phyloP scores from a whole-genome alignment of 2,113 vertebrate genomes.

The Chloroceryle aenea region DNA sequence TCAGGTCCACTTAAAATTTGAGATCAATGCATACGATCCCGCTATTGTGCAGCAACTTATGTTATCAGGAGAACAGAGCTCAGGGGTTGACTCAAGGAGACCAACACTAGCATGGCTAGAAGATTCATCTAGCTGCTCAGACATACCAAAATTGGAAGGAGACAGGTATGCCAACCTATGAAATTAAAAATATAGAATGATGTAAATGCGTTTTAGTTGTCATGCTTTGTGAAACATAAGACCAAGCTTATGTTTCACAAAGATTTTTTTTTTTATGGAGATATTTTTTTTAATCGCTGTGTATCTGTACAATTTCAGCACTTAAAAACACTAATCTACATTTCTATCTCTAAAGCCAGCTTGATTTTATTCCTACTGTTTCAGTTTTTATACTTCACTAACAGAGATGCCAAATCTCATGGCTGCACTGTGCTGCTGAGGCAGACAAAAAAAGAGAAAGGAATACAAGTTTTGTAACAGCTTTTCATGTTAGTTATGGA shows the following conservation, averaged over 20 bases:
- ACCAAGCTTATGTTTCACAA: too few relatives aligned
- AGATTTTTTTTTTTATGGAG: neutral
- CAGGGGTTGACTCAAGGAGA: conserved; percentile 89
- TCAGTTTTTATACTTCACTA: neutral
- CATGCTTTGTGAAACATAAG: neutral
- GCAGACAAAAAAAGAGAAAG: neutral
- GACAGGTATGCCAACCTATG: conserved; percentile 84
- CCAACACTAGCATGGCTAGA: conserved; percentile 95
- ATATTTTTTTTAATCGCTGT: neutral
- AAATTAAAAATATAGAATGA: neutral
- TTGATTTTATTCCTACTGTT: neutral
- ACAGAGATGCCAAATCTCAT: neutral
- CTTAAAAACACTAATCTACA: neutral
- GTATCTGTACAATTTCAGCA: neutral
- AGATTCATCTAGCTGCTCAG: conserved; percentile 94
- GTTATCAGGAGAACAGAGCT: conserved; percentile 87
- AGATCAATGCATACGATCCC: conserved; percentile 96
- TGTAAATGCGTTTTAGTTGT: neutral
- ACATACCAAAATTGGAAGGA: conserved; percentile 97
- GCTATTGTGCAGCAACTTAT: conserved; percentile 93
- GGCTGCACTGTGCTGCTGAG: neutral
- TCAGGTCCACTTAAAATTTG: conserved; percentile 98
- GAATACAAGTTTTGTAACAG: neutral
- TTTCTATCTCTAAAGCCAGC: neutral
- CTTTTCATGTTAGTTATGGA: neutral